Evolutionary conservation across 2,888 invertebrate genomes (phyloP).

Genomic region (Oconnorella tubifera): DNA sequence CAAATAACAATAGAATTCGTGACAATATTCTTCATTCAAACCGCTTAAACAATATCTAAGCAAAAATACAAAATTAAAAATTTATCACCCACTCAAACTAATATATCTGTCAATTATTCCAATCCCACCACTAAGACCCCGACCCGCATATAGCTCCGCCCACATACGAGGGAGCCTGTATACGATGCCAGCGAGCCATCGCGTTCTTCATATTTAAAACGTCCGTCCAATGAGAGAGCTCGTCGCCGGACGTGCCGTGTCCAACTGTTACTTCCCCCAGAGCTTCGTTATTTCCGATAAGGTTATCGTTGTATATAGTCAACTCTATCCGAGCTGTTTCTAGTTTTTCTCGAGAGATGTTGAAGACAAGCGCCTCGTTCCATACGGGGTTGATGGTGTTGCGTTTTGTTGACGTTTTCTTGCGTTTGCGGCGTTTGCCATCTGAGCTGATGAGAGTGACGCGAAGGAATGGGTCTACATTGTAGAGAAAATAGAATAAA

Average conservation of each 20-base stretch:
- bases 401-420: conserved; percentile 78
- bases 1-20: no score
- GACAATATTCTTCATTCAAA: no score
- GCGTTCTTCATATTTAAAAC: conserved; percentile 44
- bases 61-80: neutral
- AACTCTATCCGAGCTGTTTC: conserved; percentile 64
- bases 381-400: conserved; percentile 78
- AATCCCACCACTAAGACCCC: neutral
- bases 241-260: conserved; percentile 46
- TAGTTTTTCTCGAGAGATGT: conserved; percentile 61
- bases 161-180: conserved; percentile 26
- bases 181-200: conserved; percentile 47
- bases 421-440: conserved; percentile 75
- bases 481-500: no score
- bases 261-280: conserved; percentile 63
- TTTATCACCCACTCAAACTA: no score
- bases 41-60: neutral
- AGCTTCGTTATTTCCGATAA: conserved; percentile 63
- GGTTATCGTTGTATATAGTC: conserved; percentile 64
- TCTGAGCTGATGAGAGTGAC: conserved; percentile 75
- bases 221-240: conserved; percentile 47
- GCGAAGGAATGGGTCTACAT: conserved; percentile 85
- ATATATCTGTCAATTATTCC: neutral
- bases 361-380: conserved; percentile 88
- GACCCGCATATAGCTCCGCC: no score